Base-by-base conservation (phyloP, 2,797 vertebrate species). In the Oreonectes daqikongensis region DNA sequence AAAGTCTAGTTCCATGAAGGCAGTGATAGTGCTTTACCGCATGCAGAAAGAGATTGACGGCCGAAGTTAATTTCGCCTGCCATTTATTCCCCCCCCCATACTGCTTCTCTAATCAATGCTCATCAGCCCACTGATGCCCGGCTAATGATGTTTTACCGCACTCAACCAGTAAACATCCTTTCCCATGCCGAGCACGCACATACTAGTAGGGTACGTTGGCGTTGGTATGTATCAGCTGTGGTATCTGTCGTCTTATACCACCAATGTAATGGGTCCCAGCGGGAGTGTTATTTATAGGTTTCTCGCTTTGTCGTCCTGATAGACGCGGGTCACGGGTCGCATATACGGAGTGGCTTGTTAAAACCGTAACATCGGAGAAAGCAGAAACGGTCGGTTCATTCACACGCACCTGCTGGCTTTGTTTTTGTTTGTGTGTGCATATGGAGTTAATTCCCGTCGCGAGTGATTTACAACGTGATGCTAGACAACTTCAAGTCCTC, bases 91-190 rank as follows among this genome's bases (percentile, higher is more conserved):
- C 78, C 65, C 79, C 86, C 59, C 79, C 82, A 82, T 72, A 75
- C 86, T 89, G 84, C 80, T 61, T 52, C 79, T 89, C 80, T 84
- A 88, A 89, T 88, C 82, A 81, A 74, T 86, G 84, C 84, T 87
- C 82, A 90, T 91, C 88, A 87, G 79, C 76, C 82, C 84, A 85
- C 84, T 91, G 87, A 91, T 91, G 85, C 85, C 85, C 81, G 76
- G 78, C 86, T 40, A 79, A 84, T 35, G 71, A 79, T 69, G 84
- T 83, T 87, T 75, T 79, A 88, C 87, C 82, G 78, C 30, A 78
- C 85, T 66, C 46, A 68, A 81, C 79, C 65, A 70, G 84, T 88
- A 90, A 90, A 92, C 85, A 89, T 80, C 52, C 81, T 86, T 85
- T 90, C 83, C 82, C 79, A 90, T 92, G 89, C 89, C 87, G 82